Base-by-base conservation (phyloP, 2,888 invertebrate species). In the Stenodema calcarata region DNA sequence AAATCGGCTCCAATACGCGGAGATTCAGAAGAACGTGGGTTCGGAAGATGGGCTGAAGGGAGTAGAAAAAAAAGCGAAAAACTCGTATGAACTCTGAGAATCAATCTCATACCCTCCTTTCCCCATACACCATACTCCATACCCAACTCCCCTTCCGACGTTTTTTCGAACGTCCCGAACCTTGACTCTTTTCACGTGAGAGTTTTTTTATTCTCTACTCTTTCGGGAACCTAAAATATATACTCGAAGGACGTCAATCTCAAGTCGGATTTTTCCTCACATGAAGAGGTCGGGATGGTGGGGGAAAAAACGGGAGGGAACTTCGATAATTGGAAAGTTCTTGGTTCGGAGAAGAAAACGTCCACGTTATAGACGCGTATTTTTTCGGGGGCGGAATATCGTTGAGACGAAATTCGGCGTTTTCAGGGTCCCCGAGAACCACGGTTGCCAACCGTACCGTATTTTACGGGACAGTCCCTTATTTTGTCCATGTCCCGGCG, bases 1-100 rank as follows among this genome's bases (percentile, higher is more conserved):
- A 76, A 76, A 76, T 76, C 76, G 76, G 76, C 35, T 76, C 76
- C 76, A 76, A 76, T 76, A 76, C 76, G 42, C 76, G 76, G 76
- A 41, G 76, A 76, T 76, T 76, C 42, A 76, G 41, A 41, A 76
- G 41, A 42, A 30, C 16, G 30, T 11, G 41, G 76, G 41, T 30
- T 14, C 14, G 16, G 18, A 41, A 4, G 41, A 12, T 41, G 23
- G 41, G 42, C 9, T 11, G 76, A 18, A 12, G 76, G 42, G 0
- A 11, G 12, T 16, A 18, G 28, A 27, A 12, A 27, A 70, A 28
- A 27, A 70, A n/a, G 28, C 12, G 16, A 75, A 75, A 76, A 76
- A 76, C 41, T 76, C 76, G 76, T 42, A 76, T 76, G 76, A 76
- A 76, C 76, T 76, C 76, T 27, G 23, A 35, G 76, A 76, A 76